Evolutionary conservation across 2,113 vertebrate genomes (phyloP), one percentile per base, ranked within the genome.

Genomic region (Oxyura jamaicensis): DNA sequence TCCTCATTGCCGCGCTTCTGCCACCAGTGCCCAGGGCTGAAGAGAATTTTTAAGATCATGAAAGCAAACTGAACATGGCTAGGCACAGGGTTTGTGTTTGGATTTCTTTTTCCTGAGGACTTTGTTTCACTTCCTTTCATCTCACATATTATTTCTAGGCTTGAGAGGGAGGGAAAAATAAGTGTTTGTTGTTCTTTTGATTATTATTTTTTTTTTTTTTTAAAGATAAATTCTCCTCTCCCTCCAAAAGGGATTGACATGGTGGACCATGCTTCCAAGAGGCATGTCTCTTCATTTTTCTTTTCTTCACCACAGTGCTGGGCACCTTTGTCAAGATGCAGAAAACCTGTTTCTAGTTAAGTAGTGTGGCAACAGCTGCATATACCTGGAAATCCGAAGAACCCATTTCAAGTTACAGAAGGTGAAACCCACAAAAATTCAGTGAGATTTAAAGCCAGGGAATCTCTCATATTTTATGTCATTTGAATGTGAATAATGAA

Each of bases 51-150:
- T 82, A 74, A n/a, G n/a, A 52, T 67, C 8, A 2, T 29, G 50
- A 56, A 84, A 82, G 39, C 58, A 77, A 33, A 42, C 48, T 83
- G 86, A 86, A 50, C 88, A 65, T 25, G 50, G 65, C 13, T 2
- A 73, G 84, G 60, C 1, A 2, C 25, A 72, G 52, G 73, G 33
- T 42, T 89, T 81, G 41, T 42, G 46, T 1, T 63, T 59, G 72
- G 36, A 17, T 26, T 39, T n/a, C 67, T 66, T 42, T 84, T 83
- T 41, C 36, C 78, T 42, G 12, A 29, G 58, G 67, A 39, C 65
- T 88, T 90, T 75, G 15, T 60, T 93, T 85, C 48, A 16, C 29
- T 84, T 96, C 93, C 58, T 95, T 82, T 90, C 48, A 42, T 55
- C 50, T 90, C 14, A 18, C 53, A 36, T 83, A 28, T 75, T 90